Base-by-base conservation (phyloP, 2,113 vertebrate species). In the Pedetes capensis region DNA sequence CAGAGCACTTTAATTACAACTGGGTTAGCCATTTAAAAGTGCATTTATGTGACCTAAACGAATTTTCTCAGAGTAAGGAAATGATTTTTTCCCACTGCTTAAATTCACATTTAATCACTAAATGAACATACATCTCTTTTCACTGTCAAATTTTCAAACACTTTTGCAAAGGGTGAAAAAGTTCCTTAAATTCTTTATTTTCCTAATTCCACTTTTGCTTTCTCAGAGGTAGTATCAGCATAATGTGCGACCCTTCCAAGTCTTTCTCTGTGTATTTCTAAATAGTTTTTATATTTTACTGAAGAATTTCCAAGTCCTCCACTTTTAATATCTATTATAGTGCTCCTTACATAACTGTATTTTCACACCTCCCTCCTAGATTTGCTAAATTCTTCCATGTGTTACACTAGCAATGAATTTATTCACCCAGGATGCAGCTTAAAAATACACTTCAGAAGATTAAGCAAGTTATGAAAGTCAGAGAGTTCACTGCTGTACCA, bases 371-470 rank as follows among this genome's bases (percentile, higher is more conserved):
- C 32, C 75, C 47, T 72, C 55, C 47, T n/a, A 72, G 79, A 61
- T 92, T 93, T 92, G 53, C 53, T 89, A 55, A 87, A 82, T 44
- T 92, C 49, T 94, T 51, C 51, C 7, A 10, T 37, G 11, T 68
- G 44, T 51, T 81, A 57, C 13, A 64, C 27, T 79, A 71, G 63
- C 51, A 80, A 53, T 90, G 91, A 57, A 66, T 88, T 83, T 69
- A 61, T 90, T 94, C 44, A 86, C 34, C 5, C 37, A 85, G 64
- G 68, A 69, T 44, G 63, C 29, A 87, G 32, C 39, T 96, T 88
- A 78, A 94, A 94, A 94, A 57, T 23, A 87, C 8, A 55, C 42
- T 81, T 51, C 3, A 53, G 81, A 63, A 39, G 80, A 95, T 55
- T 57, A 63, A 63, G 72, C 51, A 57, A 55, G 22, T 39, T n/a